Evolutionary conservation across 2,797 vertebrate species (phyloP).

Genomic region (Pogonophryne albipinna): DNA sequence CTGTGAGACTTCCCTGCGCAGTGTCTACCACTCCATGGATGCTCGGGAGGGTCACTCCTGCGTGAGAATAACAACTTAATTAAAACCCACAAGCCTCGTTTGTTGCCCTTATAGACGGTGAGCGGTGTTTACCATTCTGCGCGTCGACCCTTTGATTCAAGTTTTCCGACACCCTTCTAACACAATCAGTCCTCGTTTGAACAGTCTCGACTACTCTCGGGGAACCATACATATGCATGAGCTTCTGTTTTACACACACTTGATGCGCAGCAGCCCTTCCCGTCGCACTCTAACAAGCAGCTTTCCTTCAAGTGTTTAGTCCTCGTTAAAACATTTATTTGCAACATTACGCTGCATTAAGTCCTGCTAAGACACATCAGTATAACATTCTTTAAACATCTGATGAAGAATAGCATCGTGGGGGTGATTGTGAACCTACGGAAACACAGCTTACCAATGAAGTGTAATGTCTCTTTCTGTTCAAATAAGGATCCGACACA

Average conservation of each 20-base stretch:
- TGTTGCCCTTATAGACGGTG: slow-evolving; percentile 22
- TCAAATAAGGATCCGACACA: background rate
- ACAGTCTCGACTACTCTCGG: slow-evolving; percentile 50
- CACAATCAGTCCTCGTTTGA: slow-evolving; percentile 49
- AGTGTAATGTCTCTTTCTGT: slow-evolving; percentile 4
- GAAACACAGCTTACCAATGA: background rate
- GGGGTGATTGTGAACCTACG: background rate
- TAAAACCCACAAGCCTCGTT: slow-evolving; percentile 51
- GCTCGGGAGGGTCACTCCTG: slow-evolving; percentile 26
- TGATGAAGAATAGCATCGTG: slow-evolving; percentile 3
- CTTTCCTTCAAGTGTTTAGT: slow-evolving; percentile 74
- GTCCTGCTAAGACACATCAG: slow-evolving; percentile 63
- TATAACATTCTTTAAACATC: slow-evolving; percentile 53
- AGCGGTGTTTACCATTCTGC: slow-evolving; percentile 38
- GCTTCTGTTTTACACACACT: slow-evolving; percentile 64
- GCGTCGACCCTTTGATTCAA: slow-evolving; percentile 55
- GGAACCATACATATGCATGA: slow-evolving; percentile 69
- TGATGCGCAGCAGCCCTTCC: slow-evolving; percentile 45
- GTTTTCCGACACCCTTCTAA: slow-evolving; percentile 42
- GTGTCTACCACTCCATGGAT: slow-evolving; percentile 20
- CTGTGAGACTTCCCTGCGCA: slow-evolving; percentile 8
- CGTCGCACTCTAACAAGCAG: slow-evolving; percentile 57
- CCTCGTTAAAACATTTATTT: slow-evolving; percentile 68
- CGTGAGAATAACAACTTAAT: slow-evolving; percentile 53
- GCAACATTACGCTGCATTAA: slow-evolving; percentile 61